Conservation (phyloP, 2,888 invertebrate genomes). For the Lasius fuliginosus region DNA sequence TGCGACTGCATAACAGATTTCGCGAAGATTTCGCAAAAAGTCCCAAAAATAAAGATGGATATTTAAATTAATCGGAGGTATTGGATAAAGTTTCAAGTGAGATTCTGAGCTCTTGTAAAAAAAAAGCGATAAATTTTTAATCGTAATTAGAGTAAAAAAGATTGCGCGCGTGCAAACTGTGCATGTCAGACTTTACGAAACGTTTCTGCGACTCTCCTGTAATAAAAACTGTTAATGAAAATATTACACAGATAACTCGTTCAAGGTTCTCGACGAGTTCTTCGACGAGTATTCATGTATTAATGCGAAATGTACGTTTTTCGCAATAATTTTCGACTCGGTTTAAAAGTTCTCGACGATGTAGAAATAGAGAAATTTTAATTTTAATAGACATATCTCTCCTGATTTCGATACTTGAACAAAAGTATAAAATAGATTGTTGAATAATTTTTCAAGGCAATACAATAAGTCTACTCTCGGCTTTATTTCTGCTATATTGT, state of each 20-base stretch:
- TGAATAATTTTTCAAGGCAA: neutral
- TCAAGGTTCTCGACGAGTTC: slow-evolving; percentile 18
- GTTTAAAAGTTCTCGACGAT: neutral
- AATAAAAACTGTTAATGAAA: slow-evolving; percentile 22
- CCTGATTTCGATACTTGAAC: neutral
- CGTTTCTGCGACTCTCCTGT: neutral
- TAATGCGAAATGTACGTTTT: neutral
- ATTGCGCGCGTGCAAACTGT: neutral
- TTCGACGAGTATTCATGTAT: neutral
- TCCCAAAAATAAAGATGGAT: neutral
- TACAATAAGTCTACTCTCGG: neutral
- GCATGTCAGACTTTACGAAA: too few relatives aligned
- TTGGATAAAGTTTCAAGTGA: neutral
- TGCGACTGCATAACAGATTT: neutral
- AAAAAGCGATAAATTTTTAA: neutral
- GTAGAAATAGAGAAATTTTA: neutral
- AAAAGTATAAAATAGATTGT: neutral
- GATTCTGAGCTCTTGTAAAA: neutral
- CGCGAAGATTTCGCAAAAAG: neutral
- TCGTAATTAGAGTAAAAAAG: neutral
- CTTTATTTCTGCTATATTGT: neutral
- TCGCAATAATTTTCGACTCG: neutral
- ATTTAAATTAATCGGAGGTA: neutral
- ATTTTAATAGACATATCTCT: neutral
- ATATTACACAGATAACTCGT: slow-evolving; percentile 35